Conservation (phyloP, 2,888 invertebrate species). For the Hemicrepidius hirtus region DNA sequence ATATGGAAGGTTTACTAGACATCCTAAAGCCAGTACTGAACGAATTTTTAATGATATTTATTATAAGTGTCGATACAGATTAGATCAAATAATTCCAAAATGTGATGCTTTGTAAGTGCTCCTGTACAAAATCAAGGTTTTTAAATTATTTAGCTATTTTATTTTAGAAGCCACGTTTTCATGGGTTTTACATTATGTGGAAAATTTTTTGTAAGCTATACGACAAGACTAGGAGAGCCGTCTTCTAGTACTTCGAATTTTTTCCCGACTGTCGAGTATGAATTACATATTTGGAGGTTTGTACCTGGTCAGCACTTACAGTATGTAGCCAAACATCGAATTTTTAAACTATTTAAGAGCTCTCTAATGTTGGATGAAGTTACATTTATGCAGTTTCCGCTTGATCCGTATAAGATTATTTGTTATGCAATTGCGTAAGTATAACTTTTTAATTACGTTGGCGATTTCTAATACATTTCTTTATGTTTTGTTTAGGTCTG, state of each 20-base stretch:
- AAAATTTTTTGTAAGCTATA: constrained; percentile 93
- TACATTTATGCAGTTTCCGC: constrained; percentile 83
- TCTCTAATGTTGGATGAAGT: constrained; percentile 74
- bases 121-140: neutral
- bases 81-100: constrained; percentile 60
- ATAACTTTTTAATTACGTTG: neutral
- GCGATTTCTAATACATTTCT: neutral
- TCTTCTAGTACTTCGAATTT: constrained; percentile 55
- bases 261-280: constrained; percentile 65
- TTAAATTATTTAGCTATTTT: neutral
- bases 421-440: constrained; percentile 82
- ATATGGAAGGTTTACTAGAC: constrained; percentile 68
- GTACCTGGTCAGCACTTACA: constrained; percentile 67
- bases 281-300: constrained; percentile 70
- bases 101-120: constrained; percentile 56
- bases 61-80: constrained; percentile 66
- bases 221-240: constrained; percentile 34
- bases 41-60: constrained; percentile 68
- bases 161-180: constrained; percentile 88
- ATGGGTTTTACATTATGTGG: constrained; percentile 97
- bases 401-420: constrained; percentile 78
- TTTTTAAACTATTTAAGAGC: constrained; percentile 69
- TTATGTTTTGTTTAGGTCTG: constrained; percentile 63
- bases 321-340: constrained; percentile 68
- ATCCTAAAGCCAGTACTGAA: constrained; percentile 70